Conservation (phyloP, 2,797 vertebrate species). For the Okamejei kenojei region DNA sequence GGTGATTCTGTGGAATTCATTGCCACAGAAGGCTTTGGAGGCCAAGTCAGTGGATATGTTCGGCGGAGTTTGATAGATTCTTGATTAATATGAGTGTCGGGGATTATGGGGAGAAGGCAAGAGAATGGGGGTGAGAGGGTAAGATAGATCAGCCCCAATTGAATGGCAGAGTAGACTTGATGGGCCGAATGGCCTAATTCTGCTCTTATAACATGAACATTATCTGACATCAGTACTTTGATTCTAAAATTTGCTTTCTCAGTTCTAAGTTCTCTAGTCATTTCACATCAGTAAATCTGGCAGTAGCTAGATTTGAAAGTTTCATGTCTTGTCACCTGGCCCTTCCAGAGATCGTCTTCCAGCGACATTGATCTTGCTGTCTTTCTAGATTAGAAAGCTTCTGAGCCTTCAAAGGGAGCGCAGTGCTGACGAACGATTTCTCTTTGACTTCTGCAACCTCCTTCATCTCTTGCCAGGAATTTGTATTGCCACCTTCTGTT, state of each 20-base stretch:
- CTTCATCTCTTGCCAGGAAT: neutral
- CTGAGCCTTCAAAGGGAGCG: neutral
- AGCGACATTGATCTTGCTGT: slow-evolving; percentile 6
- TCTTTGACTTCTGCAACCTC: neutral
- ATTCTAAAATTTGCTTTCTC: neutral
- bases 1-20: no score
- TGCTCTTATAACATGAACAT: no score
- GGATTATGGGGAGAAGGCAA: no score
- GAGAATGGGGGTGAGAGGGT: no score
- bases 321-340: neutral
- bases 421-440: neutral
- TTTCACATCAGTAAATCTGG: neutral
- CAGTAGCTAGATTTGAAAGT: neutral
- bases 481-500: neutral
- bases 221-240: neutral
- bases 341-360: neutral
- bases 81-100: no score
- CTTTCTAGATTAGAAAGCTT: neutral
- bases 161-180: no score
- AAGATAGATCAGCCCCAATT: no score
- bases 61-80: no score
- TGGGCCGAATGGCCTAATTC: no score
- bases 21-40: no score
- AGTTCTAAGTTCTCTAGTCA: neutral
- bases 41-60: no score